phyloP scores from a whole-genome alignment of 2,797 vertebrate species.

The Tinamus major region DNA sequence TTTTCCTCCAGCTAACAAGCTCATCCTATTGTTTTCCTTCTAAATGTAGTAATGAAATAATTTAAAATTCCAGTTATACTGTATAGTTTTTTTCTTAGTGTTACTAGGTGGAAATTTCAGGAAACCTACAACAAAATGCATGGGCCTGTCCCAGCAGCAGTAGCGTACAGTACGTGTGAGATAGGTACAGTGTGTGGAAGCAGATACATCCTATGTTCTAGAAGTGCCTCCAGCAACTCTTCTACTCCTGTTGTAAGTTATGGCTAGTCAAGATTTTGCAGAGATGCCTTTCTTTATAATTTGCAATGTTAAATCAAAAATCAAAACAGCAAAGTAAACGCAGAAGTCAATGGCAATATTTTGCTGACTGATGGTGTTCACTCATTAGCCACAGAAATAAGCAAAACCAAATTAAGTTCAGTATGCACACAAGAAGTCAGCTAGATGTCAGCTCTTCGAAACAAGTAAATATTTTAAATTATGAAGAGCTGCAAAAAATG shows the following conservation, averaged over 20 bases:
- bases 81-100: fast-evolving
- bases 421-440: neutral
- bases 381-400: neutral
- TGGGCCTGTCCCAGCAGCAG: neutral
- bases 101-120: neutral
- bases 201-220: neutral
- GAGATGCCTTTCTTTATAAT: neutral
- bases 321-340: neutral
- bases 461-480: neutral
- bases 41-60: neutral
- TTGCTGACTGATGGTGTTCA: neutral
- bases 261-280: neutral
- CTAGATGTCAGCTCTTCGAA: neutral
- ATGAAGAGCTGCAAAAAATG: neutral
- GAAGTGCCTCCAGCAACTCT: neutral
- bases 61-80: neutral
- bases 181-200: fast-evolving
- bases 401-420: neutral
- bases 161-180: neutral
- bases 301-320: neutral
- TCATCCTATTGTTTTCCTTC: neutral
- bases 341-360: neutral
- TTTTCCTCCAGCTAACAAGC: neutral
- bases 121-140: neutral
- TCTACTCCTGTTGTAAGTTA: neutral